phyloP scores from a whole-genome alignment of 30 jellyfish, hydroid and myxozoan genomes.

The Catostylus mosaicus region DNA sequence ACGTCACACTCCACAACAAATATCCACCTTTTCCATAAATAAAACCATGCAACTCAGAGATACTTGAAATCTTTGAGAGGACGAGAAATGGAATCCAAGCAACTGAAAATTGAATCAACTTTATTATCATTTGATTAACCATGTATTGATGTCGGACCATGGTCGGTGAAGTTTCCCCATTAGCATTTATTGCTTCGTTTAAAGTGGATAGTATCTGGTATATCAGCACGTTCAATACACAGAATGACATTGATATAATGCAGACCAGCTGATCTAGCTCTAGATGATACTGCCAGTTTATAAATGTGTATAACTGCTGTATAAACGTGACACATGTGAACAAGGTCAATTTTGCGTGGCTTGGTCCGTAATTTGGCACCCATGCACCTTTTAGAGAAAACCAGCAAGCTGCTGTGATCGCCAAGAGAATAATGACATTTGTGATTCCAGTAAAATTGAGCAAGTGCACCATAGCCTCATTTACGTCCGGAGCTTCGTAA shows the following conservation, averaged over 20 bases:
- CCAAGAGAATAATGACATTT: neutral
- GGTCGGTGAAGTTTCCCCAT: neutral
- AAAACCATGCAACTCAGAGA: neutral
- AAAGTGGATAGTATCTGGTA: neutral
- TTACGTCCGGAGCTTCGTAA: neutral
- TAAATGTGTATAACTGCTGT: neutral
- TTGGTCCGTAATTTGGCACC: neutral
- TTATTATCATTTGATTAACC: neutral
- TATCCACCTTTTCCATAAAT: neutral
- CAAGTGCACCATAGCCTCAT: neutral
- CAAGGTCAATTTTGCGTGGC: neutral
- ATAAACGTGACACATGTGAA: neutral
- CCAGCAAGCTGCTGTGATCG: conserved; percentile 3
- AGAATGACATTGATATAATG: neutral
- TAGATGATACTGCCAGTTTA: neutral
- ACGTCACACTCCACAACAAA: conserved; percentile 15
- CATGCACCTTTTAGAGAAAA: neutral
- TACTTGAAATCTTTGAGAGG: neutral
- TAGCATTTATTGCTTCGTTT: neutral
- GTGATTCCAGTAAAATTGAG: neutral
- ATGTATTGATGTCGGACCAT: conserved; percentile 8
- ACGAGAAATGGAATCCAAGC: conserved; percentile 43
- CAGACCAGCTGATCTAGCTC: conserved; percentile 6
- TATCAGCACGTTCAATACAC: neutral
- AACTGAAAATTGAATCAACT: neutral